Percentiles rank a stretch among this genome's conserved stretches.
phyloP scores from a whole-genome alignment of 2,888 invertebrate genomes.

The Amiota mariae region DNA sequence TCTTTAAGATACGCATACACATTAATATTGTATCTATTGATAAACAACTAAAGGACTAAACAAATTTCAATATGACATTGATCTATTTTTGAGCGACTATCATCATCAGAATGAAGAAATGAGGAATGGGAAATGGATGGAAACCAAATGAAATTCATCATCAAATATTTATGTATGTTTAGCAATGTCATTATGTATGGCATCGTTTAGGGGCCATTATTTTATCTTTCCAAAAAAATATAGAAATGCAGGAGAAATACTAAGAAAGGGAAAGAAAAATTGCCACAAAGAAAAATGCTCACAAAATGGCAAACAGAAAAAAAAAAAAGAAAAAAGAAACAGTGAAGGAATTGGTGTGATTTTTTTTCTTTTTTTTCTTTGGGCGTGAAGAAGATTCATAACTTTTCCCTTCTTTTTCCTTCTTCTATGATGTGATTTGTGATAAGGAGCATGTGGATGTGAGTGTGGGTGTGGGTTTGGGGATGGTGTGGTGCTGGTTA shows the following conservation, averaged over 20 bases:
- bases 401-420: slow-evolving; percentile 36
- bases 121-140: too few relatives aligned
- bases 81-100: slow-evolving; percentile 64
- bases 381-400: slow-evolving; percentile 40
- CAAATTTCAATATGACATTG: slow-evolving; percentile 63
- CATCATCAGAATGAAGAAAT: too few relatives aligned
- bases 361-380: slow-evolving; percentile 37
- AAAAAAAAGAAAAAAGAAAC: too few relatives aligned
- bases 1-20: too few relatives aligned
- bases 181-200: slow-evolving; percentile 2
- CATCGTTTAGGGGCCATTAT: slow-evolving; percentile 62
- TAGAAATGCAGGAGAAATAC: slow-evolving; percentile 32
- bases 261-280: slow-evolving; percentile 42
- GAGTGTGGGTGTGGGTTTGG: not conserved
- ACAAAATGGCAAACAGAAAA: not conserved
- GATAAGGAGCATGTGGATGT: slow-evolving; percentile 59
- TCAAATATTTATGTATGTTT: slow-evolving; percentile 60
- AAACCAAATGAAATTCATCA: slow-evolving; percentile 56
- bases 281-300: slow-evolving; percentile 4
- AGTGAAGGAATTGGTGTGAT: slow-evolving; percentile 54
- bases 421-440: slow-evolving; percentile 61
- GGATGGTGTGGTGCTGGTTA: too few relatives aligned
- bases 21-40: too few relatives aligned
- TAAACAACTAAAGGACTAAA: too few relatives aligned
- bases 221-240: not conserved